Evolutionary conservation across 2,888 invertebrate genomes (phyloP), one percentile per base, ranked within the genome.

Genomic region (Nemurella pictetii): DNA sequence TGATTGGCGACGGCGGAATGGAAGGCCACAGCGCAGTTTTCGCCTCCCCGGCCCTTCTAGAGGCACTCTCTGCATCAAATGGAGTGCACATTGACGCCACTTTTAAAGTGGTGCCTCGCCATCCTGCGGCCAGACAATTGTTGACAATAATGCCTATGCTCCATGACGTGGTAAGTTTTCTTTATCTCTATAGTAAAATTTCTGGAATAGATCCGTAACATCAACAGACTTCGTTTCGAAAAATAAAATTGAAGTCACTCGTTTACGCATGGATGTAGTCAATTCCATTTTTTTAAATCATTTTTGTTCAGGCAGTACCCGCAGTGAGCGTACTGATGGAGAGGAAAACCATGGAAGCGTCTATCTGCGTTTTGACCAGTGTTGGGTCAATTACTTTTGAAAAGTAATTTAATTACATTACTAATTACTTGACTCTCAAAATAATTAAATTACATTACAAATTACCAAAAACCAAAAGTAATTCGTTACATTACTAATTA

Each of bases 21-120:
- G 78, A 78, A 78, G 78, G 78, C 7, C 29, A 26, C 30, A 78
- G 78, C 78, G 27, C 28, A 7, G n/a, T 78, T 9, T 78, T 78
- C 28, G 7, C 30, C 7, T 27, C 78, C 3, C 7, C 26, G 7
- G 28, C 28, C 7, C 7, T 78, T 7, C n/a, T 78, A 12, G 7
- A 78, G 28, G 9, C 5, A 12, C 28, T 78, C 28, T 3, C 9
- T 5, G n/a, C 7, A 7, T 7, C 28, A 5, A 78, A 4, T 4
- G 78, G 28, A n/a, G 28, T 78, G 27, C 78, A 78, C 30, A 28
- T 26, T 9, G 78, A 78, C n/a, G 78, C 28, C 29, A 78, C 78
- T 9, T 78, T 78, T 29, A 78, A 78, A n/a, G 28, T 28, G 5
- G 29, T 78, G 7, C 78, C 78, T 4, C 26, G 30, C 5, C 7